phyloP scores from a whole-genome alignment of 2,888 invertebrate species.

The Caenorhabditis sp. region DNA sequence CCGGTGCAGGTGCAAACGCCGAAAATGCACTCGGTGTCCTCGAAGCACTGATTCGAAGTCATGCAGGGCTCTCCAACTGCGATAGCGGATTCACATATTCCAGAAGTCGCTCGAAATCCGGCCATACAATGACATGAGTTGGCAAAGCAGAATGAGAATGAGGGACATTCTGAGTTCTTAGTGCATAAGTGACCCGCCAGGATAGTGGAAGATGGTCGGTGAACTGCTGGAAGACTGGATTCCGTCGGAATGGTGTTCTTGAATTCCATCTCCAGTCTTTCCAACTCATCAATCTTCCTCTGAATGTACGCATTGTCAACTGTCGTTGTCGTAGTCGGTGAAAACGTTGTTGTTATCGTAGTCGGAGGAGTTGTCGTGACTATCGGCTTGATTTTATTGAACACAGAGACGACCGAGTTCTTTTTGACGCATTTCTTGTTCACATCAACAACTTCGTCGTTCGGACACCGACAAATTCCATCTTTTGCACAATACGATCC shows the following conservation, averaged over 20 bases:
- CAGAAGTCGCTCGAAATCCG: constrained; percentile 67
- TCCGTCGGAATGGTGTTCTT: constrained; percentile 48
- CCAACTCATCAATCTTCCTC: constrained; percentile 58
- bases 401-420: constrained; percentile 54
- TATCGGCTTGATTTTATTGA: constrained; percentile 45
- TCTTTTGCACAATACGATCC: constrained; percentile 57
- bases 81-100: constrained; percentile 62
- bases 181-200: constrained; percentile 64
- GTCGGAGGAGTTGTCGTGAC: constrained; percentile 6
- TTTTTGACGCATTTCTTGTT: constrained; percentile 70
- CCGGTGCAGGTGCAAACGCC: constrained; percentile 63
- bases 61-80: constrained; percentile 60
- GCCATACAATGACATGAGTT: constrained; percentile 73
- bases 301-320: constrained; percentile 43
- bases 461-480: constrained; percentile 70
- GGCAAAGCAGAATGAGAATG: constrained; percentile 67
- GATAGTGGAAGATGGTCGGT: constrained; percentile 20
- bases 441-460: constrained; percentile 65
- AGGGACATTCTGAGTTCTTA: constrained; percentile 62
- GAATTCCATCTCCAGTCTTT: constrained; percentile 60
- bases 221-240: constrained; percentile 4
- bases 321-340: constrained; percentile 22
- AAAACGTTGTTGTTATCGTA: constrained; percentile 25
- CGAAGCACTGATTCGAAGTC: constrained; percentile 64
- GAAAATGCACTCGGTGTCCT: constrained; percentile 58